Evolutionary conservation across 1,140 invertebrate genomes (phyloP).

Genomic region (Micrasema longulum): DNA sequence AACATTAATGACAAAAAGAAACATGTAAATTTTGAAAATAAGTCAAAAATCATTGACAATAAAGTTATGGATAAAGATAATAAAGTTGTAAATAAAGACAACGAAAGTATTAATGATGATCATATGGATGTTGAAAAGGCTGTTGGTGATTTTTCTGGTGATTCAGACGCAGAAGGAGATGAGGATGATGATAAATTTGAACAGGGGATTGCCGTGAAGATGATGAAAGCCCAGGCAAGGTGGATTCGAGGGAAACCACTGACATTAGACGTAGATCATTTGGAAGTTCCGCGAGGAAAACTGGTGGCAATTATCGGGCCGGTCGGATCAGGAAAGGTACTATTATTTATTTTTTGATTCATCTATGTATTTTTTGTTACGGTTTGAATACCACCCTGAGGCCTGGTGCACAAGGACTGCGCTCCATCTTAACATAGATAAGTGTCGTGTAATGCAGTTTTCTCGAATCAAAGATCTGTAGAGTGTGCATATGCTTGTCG

Average conservation of each 20-base stretch:
- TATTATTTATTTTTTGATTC: background rate
- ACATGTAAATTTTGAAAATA: too few relatives aligned
- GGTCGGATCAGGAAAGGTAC: constrained; percentile 72
- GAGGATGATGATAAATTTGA: too few relatives aligned
- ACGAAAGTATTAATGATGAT: background rate
- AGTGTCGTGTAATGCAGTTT: too few relatives aligned
- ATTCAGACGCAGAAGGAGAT: too few relatives aligned
- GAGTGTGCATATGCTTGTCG: too few relatives aligned
- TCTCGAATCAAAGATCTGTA: background rate
- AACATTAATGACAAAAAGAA: too few relatives aligned
- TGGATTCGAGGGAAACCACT: constrained; percentile 57
- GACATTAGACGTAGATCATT: constrained; percentile 66
- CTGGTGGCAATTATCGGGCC: constrained; percentile 74
- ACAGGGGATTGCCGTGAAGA: background rate
- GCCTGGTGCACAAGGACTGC: background rate
- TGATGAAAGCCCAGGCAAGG: constrained; percentile 56
- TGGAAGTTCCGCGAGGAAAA: constrained; percentile 68
- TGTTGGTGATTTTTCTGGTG: background rate
- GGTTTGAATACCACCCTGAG: background rate
- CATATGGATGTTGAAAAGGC: background rate
- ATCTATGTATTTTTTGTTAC: background rate
- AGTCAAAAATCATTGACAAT: too few relatives aligned
- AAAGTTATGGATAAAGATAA: too few relatives aligned
- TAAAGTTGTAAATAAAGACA: too few relatives aligned
- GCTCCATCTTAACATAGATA: background rate